These are phyloP conservation scores for Marasmarcha lunaedactyla DNA, from an alignment of 2,888 invertebrate species.

Conservation along the genomic window DNA sequence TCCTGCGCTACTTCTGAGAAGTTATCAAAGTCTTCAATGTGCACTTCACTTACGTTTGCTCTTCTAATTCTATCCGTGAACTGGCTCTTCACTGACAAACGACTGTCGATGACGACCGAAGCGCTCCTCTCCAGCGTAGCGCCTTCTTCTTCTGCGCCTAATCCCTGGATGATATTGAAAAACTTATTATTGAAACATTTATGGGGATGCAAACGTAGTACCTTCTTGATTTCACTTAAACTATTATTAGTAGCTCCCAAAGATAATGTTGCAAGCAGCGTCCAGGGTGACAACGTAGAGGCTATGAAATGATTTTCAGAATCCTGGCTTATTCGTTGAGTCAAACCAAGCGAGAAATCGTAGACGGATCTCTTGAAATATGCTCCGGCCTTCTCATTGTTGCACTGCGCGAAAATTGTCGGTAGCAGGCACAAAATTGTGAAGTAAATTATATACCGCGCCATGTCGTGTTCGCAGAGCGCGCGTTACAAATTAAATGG, in stretches of 20 bases:
- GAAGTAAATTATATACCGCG: no score
- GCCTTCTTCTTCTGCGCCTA: conserved; percentile 19
- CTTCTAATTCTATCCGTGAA: conserved; percentile 23
- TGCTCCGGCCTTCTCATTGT: conserved; percentile 15
- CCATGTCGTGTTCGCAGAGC: no score
- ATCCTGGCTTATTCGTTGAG: conserved; percentile 29
- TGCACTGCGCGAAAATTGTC: conserved; percentile 19
- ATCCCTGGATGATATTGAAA: conserved; percentile 27
- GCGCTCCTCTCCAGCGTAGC: conserved; percentile 35
- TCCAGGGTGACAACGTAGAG: conserved; percentile 46
- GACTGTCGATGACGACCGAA: conserved; percentile 32
- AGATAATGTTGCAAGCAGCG: conserved; percentile 33
- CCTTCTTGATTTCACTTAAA: conserved; percentile 28
- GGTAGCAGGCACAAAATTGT: conserved; percentile 13
- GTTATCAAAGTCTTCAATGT: conserved; percentile 28
- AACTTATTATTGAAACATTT: conserved; percentile 42
- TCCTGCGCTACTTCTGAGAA: conserved; percentile 22
- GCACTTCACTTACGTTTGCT: conserved; percentile 28
- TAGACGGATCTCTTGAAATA: conserved; percentile 21
- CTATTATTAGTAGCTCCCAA: conserved; percentile 38
- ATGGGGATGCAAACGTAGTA: conserved; percentile 30
- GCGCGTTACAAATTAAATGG: no score
- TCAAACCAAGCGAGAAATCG: conserved; percentile 29
- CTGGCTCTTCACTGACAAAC: conserved; percentile 21
- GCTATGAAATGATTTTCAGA: conserved; percentile 46